Evolutionary conservation across 2,888 invertebrate genomes (phyloP), one percentile per base, ranked within the genome.

Genomic region (Anthophora plumipes): DNA sequence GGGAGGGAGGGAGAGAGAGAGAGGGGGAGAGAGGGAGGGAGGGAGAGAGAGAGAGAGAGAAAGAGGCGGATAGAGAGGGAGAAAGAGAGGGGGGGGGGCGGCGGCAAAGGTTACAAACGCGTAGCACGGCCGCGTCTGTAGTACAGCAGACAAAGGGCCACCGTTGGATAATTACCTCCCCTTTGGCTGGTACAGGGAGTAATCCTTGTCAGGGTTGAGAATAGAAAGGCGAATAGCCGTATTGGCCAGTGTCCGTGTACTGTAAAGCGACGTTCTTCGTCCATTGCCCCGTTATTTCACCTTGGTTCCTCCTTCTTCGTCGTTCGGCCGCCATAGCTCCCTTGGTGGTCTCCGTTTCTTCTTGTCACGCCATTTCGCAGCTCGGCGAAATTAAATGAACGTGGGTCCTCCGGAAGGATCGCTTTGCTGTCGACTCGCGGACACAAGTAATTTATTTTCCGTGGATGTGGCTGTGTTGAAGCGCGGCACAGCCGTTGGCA

Each of bases 91-190:
- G n/a, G n/a, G n/a, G n/a, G n/a, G n/a, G n/a, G n/a, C n/a, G n/a
- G n/a, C n/a, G n/a, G n/a, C n/a, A n/a, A n/a, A n/a, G 22, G 37
- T 68, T 43, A 59, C 22, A 50, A 60, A 76, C 63, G 69, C 59
- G 67, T 59, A 48, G 64, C 17, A 54, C 41, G 46, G 68, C 63
- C 76, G 73, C 67, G 71, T 73, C 84, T 86, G 84, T 63, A 63
- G 74, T 66, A 50, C 20, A 39, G 79, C 76, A 80, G 85, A 87
- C 82, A 85, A 80, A 87, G 77, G 75, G 43, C 69, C 57, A 63
- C 61, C 64, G 31, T 63, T 60, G 82, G 88, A 87, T 87, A 87
- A 87, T 87, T 87, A 82, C 80, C 84, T 48, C 22, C 72, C 70
- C 77, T 79, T 80, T 73, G 69, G 59, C 68, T 60, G 54, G 41